These are phyloP conservation scores for Dissostichus mawsoni DNA, from an alignment of 2,113 vertebrate genomes.

Conservation along the genomic window DNA sequence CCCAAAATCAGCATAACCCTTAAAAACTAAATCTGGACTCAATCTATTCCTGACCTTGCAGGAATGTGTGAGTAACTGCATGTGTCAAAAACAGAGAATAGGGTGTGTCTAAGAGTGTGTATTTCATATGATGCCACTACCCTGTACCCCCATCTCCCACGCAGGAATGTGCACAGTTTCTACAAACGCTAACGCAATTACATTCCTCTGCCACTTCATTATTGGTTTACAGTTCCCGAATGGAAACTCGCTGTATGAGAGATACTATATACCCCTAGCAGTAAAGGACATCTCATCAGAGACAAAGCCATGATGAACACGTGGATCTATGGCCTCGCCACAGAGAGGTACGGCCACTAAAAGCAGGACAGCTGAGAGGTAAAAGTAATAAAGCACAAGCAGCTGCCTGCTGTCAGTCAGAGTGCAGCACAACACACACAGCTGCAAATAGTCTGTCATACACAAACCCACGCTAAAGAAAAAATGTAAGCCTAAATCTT, in stretches of 20 bases:
- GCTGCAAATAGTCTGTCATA: not conserved
- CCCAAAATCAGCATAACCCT: conserved; percentile 11
- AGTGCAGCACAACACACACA: conserved; percentile 11
- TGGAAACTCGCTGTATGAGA: conserved; percentile 17
- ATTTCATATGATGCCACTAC: not conserved
- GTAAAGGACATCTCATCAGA: not conserved
- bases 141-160: conserved; percentile 8
- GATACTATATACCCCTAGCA: not conserved
- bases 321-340: no score
- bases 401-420: conserved; percentile 59
- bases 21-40: conserved; percentile 31
- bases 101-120: not conserved
- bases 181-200: not conserved
- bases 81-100: not conserved
- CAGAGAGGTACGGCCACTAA: no score
- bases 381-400: not conserved
- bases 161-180: conserved; percentile 25
- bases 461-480: not conserved
- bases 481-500: not conserved
- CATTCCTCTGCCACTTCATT: conserved; percentile 2
- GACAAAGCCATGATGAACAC: no score
- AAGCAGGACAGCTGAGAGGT: no score
- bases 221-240: conserved; percentile 24
- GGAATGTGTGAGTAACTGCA: conserved; percentile 60
- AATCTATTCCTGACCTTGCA: conserved; percentile 46